Conservation (phyloP, 2,797 vertebrate genomes). For the Catharus ustulatus region DNA sequence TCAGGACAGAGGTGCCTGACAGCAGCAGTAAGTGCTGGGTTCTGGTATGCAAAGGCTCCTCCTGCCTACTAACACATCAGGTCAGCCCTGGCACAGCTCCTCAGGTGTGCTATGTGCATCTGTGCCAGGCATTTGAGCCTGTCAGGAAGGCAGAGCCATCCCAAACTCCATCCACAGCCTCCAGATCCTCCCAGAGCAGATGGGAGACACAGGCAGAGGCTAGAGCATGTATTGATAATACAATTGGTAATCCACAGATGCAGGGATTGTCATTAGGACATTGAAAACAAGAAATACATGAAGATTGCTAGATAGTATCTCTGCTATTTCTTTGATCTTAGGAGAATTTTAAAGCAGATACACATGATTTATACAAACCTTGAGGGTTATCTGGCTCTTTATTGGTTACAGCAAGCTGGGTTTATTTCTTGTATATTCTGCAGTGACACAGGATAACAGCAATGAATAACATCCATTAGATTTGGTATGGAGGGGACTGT, state of each 20-base stretch:
- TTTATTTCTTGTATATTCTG: not conserved
- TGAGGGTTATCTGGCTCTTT: not conserved
- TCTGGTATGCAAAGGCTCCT: not conserved
- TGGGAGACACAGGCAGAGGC: not conserved
- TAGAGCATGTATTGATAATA: not conserved
- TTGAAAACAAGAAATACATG: not conserved
- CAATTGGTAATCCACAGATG: not conserved
- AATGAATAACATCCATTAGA: not conserved
- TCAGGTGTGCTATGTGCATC: not conserved
- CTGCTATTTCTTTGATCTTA: not conserved
- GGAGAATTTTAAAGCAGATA: not conserved
- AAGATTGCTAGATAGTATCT: not conserved
- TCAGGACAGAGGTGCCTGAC: conserved; percentile 7
- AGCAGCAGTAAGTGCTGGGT: not conserved
- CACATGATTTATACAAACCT: not conserved
- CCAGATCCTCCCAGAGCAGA: not conserved
- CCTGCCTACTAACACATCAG: conserved; percentile 15
- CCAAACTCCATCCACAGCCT: not conserved
- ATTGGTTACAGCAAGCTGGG: not conserved
- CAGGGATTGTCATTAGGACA: not conserved
- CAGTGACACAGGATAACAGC: not conserved
- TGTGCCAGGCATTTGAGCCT: not conserved
- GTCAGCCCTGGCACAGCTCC: not conserved
- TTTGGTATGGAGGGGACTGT: rapidly evolving
- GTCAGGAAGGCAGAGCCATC: not conserved